Evolutionary conservation across 2,888 invertebrate species (phyloP).

Genomic region (Aelia acuminata): DNA sequence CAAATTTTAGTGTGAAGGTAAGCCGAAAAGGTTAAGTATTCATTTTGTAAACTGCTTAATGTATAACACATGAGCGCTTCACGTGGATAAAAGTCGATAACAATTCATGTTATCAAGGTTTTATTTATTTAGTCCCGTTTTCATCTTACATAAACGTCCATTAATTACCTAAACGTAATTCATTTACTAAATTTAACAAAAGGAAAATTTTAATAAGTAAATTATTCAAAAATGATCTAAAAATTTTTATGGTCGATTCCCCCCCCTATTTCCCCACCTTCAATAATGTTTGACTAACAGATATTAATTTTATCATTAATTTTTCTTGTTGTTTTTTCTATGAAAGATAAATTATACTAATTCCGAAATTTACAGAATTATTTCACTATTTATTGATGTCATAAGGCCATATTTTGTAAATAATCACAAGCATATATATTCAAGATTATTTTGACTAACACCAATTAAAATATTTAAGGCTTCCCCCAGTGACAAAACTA

Average conservation of each 20-base stretch:
- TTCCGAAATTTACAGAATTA: not conserved
- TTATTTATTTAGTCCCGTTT: slow-evolving; percentile 19
- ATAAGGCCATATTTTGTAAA: too few relatives aligned
- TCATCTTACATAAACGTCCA: not conserved
- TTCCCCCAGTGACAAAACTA: too few relatives aligned
- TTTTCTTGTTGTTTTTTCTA: too few relatives aligned
- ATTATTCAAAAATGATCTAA: not conserved
- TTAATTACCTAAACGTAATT: not conserved
- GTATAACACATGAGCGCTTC: slow-evolving; percentile 26
- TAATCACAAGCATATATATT: too few relatives aligned
- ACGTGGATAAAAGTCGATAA: slow-evolving; percentile 19
- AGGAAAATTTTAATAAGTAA: not conserved
- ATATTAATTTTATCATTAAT: too few relatives aligned
- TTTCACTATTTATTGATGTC: too few relatives aligned
- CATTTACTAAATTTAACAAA: not conserved
- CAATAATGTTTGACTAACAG: not conserved
- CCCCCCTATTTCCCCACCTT: not conserved
- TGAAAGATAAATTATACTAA: not conserved
- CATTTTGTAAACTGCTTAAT: slow-evolving; percentile 31
- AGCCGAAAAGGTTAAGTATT: slow-evolving; percentile 28
- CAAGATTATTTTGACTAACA: too few relatives aligned
- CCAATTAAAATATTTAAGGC: too few relatives aligned
- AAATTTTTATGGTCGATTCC: not conserved
- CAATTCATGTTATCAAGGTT: not conserved
- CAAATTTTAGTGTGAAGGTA: not conserved